These are phyloP conservation scores for Chionoecetes opilio DNA, from an alignment of 1,140 invertebrate genomes.

Conservation along the genomic window DNA sequence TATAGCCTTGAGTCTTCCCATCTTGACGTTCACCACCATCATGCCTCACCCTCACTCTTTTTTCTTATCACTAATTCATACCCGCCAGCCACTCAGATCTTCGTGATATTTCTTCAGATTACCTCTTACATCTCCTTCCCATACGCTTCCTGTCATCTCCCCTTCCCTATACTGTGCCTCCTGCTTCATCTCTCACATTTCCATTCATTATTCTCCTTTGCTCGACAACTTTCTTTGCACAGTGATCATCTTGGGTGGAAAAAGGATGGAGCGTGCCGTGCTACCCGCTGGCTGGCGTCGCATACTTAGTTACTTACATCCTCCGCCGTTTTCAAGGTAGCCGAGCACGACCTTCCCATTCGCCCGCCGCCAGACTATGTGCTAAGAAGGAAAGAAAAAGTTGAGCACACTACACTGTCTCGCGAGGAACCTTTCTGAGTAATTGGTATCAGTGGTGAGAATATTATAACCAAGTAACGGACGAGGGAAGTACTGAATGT, in stretches of 20 bases:
- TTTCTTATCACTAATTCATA: not conserved
- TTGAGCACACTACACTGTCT: not conserved
- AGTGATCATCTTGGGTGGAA: not conserved
- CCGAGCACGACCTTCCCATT: not conserved
- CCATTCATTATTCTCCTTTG: conserved; percentile 29
- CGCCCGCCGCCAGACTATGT: not conserved
- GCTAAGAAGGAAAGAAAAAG: not conserved
- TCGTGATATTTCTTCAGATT: conserved; percentile 3
- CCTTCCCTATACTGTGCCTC: no score
- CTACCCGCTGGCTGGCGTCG: not conserved
- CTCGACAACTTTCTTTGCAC: not conserved
- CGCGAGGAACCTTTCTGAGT: not conserved
- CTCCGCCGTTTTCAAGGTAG: conserved; percentile 16
- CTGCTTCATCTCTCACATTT: not conserved
- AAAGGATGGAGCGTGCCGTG: not conserved
- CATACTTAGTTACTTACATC: no score
- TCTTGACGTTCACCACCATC: not conserved
- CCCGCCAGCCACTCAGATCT: conserved; percentile 23
- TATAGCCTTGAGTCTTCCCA: not conserved
- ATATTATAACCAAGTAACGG: not conserved
- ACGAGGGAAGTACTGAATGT: not conserved
- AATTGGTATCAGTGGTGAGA: not conserved
- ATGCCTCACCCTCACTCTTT: not conserved
- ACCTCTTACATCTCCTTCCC: not conserved
- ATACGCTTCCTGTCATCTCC: conserved; percentile 12